phyloP scores from a whole-genome alignment of 2,888 invertebrate genomes.

The Tillus elongatus region DNA sequence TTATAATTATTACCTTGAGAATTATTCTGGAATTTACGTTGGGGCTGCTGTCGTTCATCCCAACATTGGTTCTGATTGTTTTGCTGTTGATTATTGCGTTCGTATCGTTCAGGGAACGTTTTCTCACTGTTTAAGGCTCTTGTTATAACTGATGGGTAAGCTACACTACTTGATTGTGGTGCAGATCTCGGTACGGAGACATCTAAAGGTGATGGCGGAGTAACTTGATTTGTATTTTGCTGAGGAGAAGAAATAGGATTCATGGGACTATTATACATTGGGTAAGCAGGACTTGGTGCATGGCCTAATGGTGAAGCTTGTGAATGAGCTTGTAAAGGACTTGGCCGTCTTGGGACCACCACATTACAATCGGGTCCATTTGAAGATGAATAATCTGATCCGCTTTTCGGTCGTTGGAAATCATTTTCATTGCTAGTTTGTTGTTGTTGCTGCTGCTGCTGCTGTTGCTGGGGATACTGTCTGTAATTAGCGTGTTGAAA shows the following conservation, averaged over 20 bases:
- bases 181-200: conserved; percentile 58
- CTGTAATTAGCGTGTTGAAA: conserved; percentile 47
- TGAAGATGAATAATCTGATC: conserved; percentile 41
- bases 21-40: conserved; percentile 44
- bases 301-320: conserved; percentile 66
- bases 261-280: conserved; percentile 78
- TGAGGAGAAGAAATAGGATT: conserved; percentile 66
- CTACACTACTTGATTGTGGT: conserved; percentile 51
- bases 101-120: conserved; percentile 47
- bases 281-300: conserved; percentile 71
- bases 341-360: conserved; percentile 58
- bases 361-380: conserved; percentile 50
- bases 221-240: conserved; percentile 51
- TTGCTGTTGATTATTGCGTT: conserved; percentile 33
- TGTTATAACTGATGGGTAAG: conserved; percentile 76
- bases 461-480: conserved; percentile 52
- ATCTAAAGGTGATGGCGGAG: conserved; percentile 62
- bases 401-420: conserved; percentile 46
- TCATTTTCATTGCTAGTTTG: conserved; percentile 49
- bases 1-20: conserved; percentile 42
- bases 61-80: conserved; percentile 42
- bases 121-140: conserved; percentile 59
- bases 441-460: conserved; percentile 52
- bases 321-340: conserved; percentile 59
- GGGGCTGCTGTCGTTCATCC: conserved; percentile 47